Conservation (phyloP, 2,797 vertebrate genomes). For the Protosalanx chinensis region DNA sequence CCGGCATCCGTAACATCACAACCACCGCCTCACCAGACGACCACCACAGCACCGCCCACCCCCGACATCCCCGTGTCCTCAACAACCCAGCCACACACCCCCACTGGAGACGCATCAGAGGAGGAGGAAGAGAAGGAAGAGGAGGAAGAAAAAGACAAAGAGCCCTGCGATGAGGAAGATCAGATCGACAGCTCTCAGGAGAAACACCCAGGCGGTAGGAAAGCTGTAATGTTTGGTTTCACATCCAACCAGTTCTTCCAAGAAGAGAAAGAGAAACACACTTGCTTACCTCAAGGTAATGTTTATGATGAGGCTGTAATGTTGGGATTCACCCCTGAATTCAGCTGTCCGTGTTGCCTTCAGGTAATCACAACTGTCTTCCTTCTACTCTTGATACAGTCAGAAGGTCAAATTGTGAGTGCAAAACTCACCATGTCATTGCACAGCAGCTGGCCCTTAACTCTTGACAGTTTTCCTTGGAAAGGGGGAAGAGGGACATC, state of each 20-base stretch:
- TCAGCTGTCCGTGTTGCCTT: too few species aligned
- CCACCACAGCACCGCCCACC: not conserved
- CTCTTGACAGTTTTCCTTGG: too few species aligned
- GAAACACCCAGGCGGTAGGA: constrained; percentile 39
- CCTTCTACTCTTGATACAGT: too few species aligned
- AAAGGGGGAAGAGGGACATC: too few species aligned
- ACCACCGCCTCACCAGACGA: not conserved
- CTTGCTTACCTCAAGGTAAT: too few species aligned
- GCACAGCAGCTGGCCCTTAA: too few species aligned
- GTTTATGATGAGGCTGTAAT: too few species aligned
- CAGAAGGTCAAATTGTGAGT: too few species aligned
- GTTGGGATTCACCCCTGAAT: too few species aligned
- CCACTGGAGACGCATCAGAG: not conserved
- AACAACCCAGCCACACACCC: not conserved
- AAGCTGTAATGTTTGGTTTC: not conserved
- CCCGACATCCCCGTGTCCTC: not conserved
- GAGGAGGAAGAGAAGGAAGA: constrained; percentile 32
- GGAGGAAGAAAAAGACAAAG: constrained; percentile 7
- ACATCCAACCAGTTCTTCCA: not conserved
- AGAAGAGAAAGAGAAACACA: too few species aligned
- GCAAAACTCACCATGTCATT: too few species aligned
- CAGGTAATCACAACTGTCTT: too few species aligned
- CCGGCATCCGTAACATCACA: not conserved
- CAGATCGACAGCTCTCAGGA: constrained; percentile 53
- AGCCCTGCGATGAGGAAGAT: constrained; percentile 30